A percentile compares a stretch with the other conserved stretches of the same genome.
phyloP scores from a whole-genome alignment of 2,113 vertebrate species.

The Rhizomys pruinosus region DNA sequence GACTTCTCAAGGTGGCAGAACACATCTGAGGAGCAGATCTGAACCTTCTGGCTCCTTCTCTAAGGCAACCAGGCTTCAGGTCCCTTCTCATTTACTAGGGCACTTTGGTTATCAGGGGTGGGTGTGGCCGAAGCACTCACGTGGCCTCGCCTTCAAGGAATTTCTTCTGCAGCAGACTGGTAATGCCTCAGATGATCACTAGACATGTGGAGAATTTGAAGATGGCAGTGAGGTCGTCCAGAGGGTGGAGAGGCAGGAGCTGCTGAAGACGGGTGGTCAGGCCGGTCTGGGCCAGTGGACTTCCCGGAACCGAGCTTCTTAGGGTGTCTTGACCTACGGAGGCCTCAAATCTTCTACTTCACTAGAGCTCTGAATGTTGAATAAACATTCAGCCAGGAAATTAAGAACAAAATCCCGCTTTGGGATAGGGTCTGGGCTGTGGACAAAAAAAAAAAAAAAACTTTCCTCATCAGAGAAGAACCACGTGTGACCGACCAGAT shows the following conservation, averaged over 20 bases:
- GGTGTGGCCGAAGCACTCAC: accelerated
- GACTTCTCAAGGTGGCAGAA: neutral
- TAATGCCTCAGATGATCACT: neutral
- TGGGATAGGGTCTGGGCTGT: neutral
- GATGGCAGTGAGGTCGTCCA: neutral
- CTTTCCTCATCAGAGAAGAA: neutral
- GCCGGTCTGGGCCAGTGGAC: neutral
- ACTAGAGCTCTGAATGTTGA: neutral
- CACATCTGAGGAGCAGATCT: neutral
- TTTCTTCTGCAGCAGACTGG: neutral
- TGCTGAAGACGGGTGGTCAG: neutral
- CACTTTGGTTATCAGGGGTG: neutral
- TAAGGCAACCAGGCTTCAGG: neutral
- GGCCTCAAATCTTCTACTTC: neutral
- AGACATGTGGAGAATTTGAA: neutral
- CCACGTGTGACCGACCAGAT: neutral
- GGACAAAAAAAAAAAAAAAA: neutral
- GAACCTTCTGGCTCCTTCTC: neutral
- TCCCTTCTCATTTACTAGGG: neutral
- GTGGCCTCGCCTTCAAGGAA: neutral
- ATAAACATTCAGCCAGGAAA: neutral
- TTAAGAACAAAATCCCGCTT: neutral
- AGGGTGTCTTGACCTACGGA: neutral
- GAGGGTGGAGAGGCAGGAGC: neutral
- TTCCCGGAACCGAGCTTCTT: neutral